phyloP scores from a whole-genome alignment of 2,888 invertebrate species.

The Polymixis lichenea region DNA sequence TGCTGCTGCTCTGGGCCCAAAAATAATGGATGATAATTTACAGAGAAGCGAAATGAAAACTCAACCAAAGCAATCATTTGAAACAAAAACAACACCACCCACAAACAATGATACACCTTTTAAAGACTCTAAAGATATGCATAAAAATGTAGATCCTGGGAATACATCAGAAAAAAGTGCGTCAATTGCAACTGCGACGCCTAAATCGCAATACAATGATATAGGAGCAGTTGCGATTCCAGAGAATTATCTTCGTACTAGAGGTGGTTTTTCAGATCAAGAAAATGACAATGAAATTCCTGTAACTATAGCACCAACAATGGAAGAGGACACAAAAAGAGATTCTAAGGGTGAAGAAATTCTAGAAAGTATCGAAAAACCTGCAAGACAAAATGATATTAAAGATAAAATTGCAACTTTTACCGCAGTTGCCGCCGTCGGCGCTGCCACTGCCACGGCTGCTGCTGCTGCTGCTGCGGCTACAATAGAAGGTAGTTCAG shows the following conservation, averaged over 20 bases:
- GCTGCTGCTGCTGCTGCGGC: too few relatives aligned
- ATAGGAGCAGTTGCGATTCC: conserved; percentile 5
- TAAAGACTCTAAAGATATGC: not conserved
- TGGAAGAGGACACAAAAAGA: not conserved
- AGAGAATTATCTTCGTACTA: conserved; percentile 10
- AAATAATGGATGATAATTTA: conserved; percentile 1
- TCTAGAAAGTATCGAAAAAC: not conserved
- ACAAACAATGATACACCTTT: not conserved
- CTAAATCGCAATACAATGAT: not conserved
- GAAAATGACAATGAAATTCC: conserved; percentile 7
- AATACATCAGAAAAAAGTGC: not conserved
- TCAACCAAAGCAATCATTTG: not conserved
- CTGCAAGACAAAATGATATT: not conserved
- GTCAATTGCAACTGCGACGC: not conserved
- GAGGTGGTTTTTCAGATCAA: not conserved
- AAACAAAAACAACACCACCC: conserved; percentile 2
- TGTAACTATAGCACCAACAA: conserved; percentile 1
- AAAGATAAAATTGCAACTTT: not conserved
- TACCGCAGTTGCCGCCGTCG: not conserved
- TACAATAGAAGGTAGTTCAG: not conserved
- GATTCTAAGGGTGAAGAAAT: not conserved
- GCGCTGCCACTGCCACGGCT: too few relatives aligned
- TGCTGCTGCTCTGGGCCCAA: not conserved
- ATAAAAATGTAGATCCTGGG: not conserved
- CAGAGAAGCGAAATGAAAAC: not conserved